phyloP scores from a whole-genome alignment of 2,113 vertebrate species.

The Entosphenus tridentatus region DNA sequence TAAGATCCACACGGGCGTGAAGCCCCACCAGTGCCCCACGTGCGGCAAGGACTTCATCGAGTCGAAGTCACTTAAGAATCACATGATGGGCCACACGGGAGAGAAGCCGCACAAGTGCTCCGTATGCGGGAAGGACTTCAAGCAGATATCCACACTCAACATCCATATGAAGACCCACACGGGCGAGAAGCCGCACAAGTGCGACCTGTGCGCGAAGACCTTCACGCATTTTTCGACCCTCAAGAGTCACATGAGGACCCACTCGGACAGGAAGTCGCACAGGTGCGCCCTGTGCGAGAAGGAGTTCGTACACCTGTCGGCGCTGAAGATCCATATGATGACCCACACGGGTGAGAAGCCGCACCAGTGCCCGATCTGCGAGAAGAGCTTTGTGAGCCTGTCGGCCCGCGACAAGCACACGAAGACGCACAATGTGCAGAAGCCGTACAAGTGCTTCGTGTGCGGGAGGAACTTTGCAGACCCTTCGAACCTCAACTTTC shows the following conservation, averaged over 20 bases:
- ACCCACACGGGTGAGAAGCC: neutral
- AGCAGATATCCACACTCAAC: neutral
- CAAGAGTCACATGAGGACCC: neutral
- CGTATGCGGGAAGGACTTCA: neutral
- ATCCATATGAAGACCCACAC: constrained; percentile 26
- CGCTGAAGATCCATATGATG: constrained; percentile 1
- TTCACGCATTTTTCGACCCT: neutral
- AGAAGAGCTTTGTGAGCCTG: constrained; percentile 26
- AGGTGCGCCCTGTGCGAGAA: neutral
- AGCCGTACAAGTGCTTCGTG: constrained; percentile 38
- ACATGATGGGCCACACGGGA: constrained; percentile 4
- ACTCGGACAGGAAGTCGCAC: neutral
- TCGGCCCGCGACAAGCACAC: constrained; percentile 68
- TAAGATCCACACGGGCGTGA: constrained; percentile 7
- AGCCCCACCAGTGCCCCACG: neutral
- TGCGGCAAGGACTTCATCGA: neutral
- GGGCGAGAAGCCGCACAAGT: neutral
- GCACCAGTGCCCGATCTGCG: constrained; percentile 2
- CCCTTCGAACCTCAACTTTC: constrained; percentile 48
- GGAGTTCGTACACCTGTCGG: neutral
- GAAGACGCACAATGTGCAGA: constrained; percentile 53
- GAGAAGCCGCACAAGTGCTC: constrained; percentile 3
- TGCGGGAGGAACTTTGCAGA: constrained; percentile 59
- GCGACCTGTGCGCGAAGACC: constrained; percentile 4
- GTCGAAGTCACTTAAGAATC: neutral